Conservation (phyloP, 2,797 vertebrate species). For the Halcyon smyrnensis region DNA sequence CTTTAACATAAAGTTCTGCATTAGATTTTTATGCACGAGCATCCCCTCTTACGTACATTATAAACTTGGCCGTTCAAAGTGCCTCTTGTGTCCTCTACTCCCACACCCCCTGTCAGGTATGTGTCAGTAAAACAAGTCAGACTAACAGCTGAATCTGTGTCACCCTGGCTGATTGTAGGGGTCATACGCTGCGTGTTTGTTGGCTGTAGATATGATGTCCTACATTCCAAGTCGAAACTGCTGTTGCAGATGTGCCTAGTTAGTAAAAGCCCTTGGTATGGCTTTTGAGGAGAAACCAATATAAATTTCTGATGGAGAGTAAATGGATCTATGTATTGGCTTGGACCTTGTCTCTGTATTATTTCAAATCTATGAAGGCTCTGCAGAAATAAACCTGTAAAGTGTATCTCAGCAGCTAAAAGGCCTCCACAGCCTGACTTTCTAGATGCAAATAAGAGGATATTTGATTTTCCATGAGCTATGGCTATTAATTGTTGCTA, state of each 20-base stretch:
- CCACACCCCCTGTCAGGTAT: neutral
- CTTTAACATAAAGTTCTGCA: neutral
- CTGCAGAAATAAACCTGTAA: neutral
- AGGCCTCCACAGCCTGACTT: neutral
- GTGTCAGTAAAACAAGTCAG: conserved; percentile 27
- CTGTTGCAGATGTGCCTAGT: neutral
- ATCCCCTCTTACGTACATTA: neutral
- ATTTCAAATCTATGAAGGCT: neutral
- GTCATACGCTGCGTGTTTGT: neutral
- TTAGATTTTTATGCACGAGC: neutral
- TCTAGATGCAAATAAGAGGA: neutral
- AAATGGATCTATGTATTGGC: neutral
- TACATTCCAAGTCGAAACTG: neutral
- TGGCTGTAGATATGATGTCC: neutral
- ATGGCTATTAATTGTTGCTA: neutral
- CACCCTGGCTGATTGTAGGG: conserved; percentile 3
- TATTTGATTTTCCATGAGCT: neutral
- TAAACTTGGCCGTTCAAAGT: neutral
- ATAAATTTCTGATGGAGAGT: neutral
- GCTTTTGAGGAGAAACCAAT: neutral
- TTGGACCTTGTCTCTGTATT: neutral
- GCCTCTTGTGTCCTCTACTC: conserved; percentile 12
- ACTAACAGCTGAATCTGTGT: conserved; percentile 25
- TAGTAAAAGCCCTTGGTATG: neutral
- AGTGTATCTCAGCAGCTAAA: neutral